These are phyloP conservation scores for Drosophila kohkoa DNA, from an alignment of 1,140 invertebrate genomes.

Conservation along the genomic window DNA sequence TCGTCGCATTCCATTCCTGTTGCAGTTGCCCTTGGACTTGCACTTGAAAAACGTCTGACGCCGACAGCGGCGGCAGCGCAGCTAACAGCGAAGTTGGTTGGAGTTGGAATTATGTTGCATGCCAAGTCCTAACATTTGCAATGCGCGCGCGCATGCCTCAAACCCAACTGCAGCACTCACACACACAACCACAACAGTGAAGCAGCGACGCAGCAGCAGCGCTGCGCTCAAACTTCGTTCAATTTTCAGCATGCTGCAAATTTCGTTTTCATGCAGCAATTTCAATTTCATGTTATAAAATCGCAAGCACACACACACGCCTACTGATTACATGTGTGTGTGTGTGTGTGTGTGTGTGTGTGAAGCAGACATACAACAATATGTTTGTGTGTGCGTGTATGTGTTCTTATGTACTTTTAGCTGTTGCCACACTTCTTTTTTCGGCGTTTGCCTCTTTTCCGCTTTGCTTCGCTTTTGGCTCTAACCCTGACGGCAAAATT, in stretches of 20 bases:
- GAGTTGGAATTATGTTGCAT: slow-evolving; percentile 48
- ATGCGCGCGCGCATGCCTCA: slow-evolving; percentile 46
- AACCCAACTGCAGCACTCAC: slow-evolving; percentile 36
- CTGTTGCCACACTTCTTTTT: slow-evolving; percentile 56
- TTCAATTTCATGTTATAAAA: slow-evolving; percentile 82
- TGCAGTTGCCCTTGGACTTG: slow-evolving; percentile 83
- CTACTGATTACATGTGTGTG: slow-evolving; percentile 9
- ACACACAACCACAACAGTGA: slow-evolving; percentile 1
- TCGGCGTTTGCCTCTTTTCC: slow-evolving; percentile 40
- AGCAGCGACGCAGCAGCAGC: not conserved
- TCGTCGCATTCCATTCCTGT: slow-evolving; percentile 51
- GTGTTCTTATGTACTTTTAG: slow-evolving; percentile 59
- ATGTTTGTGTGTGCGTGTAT: slow-evolving; percentile 1
- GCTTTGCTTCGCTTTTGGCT: slow-evolving; percentile 42
- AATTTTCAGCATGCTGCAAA: slow-evolving; percentile 74
- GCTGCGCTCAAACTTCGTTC: slow-evolving; percentile 42
- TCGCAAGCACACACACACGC: slow-evolving; percentile 34
- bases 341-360: slow-evolving; percentile 2
- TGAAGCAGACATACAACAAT: slow-evolving; percentile 9
- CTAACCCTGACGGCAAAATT: slow-evolving; percentile 46
- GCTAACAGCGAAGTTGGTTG: slow-evolving; percentile 25
- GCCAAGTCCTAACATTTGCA: slow-evolving; percentile 30
- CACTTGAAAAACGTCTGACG: slow-evolving; percentile 72
- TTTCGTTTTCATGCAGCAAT: slow-evolving; percentile 81
- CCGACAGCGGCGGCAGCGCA: slow-evolving; percentile 25